Percentiles rank a stretch among this genome's conserved stretches.
Evolutionary conservation across 2,797 vertebrate genomes (phyloP).

Genomic region (Phataginus tetradactyla): DNA sequence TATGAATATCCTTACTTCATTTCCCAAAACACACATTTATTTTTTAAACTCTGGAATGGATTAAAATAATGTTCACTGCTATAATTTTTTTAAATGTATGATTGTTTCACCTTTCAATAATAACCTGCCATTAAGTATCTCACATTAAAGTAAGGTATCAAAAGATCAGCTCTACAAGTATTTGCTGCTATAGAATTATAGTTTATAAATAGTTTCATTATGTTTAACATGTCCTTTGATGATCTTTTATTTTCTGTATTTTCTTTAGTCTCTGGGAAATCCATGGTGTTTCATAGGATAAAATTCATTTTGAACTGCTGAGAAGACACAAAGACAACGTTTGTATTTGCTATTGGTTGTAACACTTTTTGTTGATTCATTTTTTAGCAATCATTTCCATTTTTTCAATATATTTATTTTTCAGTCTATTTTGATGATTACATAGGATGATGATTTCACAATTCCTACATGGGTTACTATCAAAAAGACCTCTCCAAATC

Average conservation of each 20-base stretch:
- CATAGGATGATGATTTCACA: not conserved
- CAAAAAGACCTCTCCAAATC: not conserved
- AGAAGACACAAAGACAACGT: not conserved
- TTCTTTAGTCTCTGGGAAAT: not conserved
- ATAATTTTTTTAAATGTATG: not conserved
- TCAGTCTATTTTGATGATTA: not conserved
- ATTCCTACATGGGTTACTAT: not conserved
- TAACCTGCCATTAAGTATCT: not conserved
- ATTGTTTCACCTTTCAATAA: not conserved
- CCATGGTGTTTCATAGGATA: not conserved
- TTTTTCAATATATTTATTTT: not conserved
- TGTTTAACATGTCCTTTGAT: not conserved
- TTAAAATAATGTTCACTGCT: not conserved
- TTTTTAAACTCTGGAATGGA: not conserved
- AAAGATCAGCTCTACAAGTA: not conserved
- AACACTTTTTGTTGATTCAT: not conserved
- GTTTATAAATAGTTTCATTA: not conserved
- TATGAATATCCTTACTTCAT: not conserved
- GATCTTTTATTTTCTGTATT: conserved; percentile 1
- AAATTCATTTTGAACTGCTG: not conserved
- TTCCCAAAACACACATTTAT: not conserved
- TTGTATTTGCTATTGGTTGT: not conserved
- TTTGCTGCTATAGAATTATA: not conserved
- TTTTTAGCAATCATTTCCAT: not conserved
- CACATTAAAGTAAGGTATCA: not conserved